A percentile compares a stretch with the other conserved stretches of the same genome.
Conservation (phyloP, 2,113 vertebrate species). For the Stictonetta naevosa region DNA sequence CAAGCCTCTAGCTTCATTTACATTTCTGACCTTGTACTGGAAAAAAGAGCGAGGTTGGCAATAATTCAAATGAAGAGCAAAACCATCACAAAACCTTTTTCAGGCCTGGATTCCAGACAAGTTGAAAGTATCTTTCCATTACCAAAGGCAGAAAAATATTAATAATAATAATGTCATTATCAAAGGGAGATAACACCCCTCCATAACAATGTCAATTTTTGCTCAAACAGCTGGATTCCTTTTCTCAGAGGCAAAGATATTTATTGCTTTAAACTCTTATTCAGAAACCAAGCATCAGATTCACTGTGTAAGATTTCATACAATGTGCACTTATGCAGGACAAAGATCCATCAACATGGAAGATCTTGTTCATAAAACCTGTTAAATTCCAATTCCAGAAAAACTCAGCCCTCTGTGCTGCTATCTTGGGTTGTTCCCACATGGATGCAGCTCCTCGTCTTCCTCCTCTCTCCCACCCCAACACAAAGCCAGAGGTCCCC, state of each 20-base stretch:
- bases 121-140: neutral
- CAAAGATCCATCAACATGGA: neutral
- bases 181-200: neutral
- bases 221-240: neutral
- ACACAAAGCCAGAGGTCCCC: neutral
- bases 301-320: neutral
- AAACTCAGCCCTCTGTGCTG: neutral
- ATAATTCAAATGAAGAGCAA: neutral
- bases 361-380: neutral
- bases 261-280: neutral
- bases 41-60: neutral
- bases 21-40: neutral
- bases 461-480: accelerated
- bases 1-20: neutral
- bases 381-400: neutral
- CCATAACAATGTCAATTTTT: neutral
- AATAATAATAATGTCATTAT: neutral
- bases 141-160: neutral
- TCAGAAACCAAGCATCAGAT: neutral
- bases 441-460: neutral
- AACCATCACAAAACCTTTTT: neutral
- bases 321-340: too few species aligned
- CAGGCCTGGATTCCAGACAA: neutral
- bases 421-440: neutral
- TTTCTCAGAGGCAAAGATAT: neutral